A percentile compares a stretch with the other conserved stretches of the same genome.
phyloP scores from a whole-genome alignment of 2,888 invertebrate species.

The Diogma glabrata region DNA sequence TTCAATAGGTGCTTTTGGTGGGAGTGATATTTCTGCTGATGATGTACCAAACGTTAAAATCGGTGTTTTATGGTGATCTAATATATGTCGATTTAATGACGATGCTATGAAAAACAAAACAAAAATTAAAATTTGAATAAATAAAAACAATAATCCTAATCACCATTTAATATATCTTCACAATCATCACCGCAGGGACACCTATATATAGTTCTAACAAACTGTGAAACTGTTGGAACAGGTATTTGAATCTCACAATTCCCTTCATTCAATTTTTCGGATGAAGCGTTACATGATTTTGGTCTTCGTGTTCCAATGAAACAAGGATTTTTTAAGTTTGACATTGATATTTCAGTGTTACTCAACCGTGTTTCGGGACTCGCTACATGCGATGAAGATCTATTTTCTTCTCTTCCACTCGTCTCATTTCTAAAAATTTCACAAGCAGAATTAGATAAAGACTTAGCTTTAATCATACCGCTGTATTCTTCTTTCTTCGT shows the following conservation, averaged over 20 bases:
- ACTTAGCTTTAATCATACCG: slow-evolving; percentile 29
- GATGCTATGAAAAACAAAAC: too few relatives aligned
- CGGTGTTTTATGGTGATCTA: slow-evolving; percentile 23
- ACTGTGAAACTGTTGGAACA: slow-evolving; percentile 13
- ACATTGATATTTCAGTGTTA: neutral
- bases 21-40: slow-evolving; percentile 23
- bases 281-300: slow-evolving; percentile 17
- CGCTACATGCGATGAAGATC: slow-evolving; percentile 4
- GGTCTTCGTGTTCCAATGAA: slow-evolving; percentile 15
- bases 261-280: slow-evolving; percentile 13
- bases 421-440: slow-evolving; percentile 38
- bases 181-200: slow-evolving; percentile 19
- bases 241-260: slow-evolving; percentile 13
- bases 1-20: slow-evolving; percentile 23
- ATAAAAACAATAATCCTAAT: too few relatives aligned
- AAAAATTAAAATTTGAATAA: too few relatives aligned
- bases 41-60: slow-evolving; percentile 23
- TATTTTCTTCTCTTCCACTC: slow-evolving; percentile 17
- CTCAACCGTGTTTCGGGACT: neutral
- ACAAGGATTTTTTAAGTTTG: neutral
- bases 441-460: slow-evolving; percentile 35
- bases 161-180: slow-evolving; percentile 18
- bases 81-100: slow-evolving; percentile 21
- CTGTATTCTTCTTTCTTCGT: slow-evolving; percentile 5
- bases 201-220: slow-evolving; percentile 13